A percentile compares a stretch with the other conserved stretches of the same genome.
phyloP scores from a whole-genome alignment of 2,797 vertebrate genomes.

The Aselliscus stoliczkanus region DNA sequence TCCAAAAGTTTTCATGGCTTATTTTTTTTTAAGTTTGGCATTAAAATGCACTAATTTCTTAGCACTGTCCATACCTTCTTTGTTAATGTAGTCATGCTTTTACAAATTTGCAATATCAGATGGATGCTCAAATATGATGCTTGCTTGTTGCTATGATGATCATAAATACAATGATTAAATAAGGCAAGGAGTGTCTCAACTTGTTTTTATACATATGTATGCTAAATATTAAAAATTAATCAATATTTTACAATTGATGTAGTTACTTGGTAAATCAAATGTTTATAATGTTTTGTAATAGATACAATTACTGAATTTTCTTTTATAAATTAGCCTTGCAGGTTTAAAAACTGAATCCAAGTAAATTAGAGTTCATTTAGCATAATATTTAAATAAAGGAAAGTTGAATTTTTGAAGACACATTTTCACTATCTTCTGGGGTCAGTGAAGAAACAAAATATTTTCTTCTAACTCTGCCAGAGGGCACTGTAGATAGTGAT shows the following conservation, averaged over 20 bases:
- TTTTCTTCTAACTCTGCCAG: neutral
- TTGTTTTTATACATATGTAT: neutral
- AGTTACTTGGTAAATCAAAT: neutral
- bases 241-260: neutral
- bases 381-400: neutral
- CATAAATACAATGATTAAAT: neutral
- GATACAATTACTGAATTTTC: neutral
- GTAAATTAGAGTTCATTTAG: neutral
- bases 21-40: neutral
- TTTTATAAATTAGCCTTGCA: neutral
- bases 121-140: neutral
- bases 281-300: neutral
- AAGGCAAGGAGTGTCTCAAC: neutral
- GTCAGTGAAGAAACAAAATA: neutral
- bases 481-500: neutral
- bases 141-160: neutral
- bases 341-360: neutral
- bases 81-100: neutral
- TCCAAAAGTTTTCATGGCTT: neutral
- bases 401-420: neutral
- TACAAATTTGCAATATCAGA: neutral
- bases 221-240: neutral
- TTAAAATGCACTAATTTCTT: neutral
- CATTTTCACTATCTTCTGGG: neutral
- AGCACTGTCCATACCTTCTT: neutral